Conservation (phyloP, 2,888 invertebrate species). For the Chaetogeoica ovagalla region DNA sequence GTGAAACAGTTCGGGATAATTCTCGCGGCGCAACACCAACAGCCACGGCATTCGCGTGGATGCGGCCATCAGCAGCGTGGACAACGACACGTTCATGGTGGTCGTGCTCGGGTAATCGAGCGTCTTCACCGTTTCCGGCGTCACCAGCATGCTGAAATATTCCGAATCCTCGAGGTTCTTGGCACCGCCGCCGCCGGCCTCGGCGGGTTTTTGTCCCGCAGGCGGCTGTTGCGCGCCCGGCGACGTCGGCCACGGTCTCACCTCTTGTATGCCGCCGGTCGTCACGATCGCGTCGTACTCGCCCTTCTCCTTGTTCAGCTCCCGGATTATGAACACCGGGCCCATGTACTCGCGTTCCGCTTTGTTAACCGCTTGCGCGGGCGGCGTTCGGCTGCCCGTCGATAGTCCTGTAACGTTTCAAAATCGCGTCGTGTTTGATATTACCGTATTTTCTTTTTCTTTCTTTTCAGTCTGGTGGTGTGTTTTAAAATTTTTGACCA, state of each 20-base stretch:
- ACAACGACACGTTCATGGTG: conserved; percentile 66
- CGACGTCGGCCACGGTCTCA: conserved; percentile 59
- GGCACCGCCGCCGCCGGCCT: conserved; percentile 37
- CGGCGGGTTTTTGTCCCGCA: conserved; percentile 59
- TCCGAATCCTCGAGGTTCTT: conserved; percentile 54
- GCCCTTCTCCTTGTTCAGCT: conserved; percentile 38
- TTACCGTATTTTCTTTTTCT: no score
- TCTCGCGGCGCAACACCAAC: conserved; percentile 47
- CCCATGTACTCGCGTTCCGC: conserved; percentile 45
- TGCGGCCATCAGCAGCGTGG: conserved; percentile 58
- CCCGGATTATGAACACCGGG: conserved; percentile 53
- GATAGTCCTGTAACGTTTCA: conserved; percentile 13
- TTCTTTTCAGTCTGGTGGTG: no score
- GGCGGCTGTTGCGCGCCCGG: conserved; percentile 61
- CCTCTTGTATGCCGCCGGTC: conserved; percentile 54
- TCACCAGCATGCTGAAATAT: conserved; percentile 53
- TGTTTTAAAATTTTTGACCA: no score
- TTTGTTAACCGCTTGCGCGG: background rate
- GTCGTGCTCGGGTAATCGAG: conserved; percentile 46
- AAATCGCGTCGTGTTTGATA: no score
- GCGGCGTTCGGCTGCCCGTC: background rate
- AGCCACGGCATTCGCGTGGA: conserved; percentile 51
- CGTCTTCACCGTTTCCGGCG: conserved; percentile 51
- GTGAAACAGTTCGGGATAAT: conserved; percentile 48
- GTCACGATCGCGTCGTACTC: conserved; percentile 50